phyloP scores from a whole-genome alignment of 2,797 vertebrate genomes.

The Takifugu ocellatus region DNA sequence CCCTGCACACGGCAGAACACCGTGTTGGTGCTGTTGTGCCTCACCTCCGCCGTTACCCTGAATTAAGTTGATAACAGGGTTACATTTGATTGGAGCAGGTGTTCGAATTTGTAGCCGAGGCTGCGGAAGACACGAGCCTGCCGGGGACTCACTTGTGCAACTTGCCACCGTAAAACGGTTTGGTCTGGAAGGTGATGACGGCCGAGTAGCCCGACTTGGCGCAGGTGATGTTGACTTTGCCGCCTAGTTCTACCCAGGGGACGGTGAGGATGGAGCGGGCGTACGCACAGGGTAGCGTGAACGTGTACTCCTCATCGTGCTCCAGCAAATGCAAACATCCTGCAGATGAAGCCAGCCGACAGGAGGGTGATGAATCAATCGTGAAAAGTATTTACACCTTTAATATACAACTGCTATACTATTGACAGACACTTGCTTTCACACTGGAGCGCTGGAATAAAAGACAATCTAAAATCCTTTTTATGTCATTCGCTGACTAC shows the following conservation, averaged over 20 bases:
- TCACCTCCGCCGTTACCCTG: slow-evolving; percentile 95
- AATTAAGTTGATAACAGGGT: background rate
- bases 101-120: background rate
- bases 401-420: no score
- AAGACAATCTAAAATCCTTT: no score
- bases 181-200: slow-evolving; percentile 96
- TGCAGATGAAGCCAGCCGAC: slow-evolving; percentile 34
- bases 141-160: slow-evolving; percentile 83
- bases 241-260: slow-evolving; percentile 97
- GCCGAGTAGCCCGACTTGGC: slow-evolving; percentile 92
- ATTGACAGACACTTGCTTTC: no score
- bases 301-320: slow-evolving; percentile 92
- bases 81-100: background rate
- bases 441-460: no score
- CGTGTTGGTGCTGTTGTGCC: slow-evolving; percentile 86
- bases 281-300: slow-evolving; percentile 93
- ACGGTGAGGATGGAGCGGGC: slow-evolving; percentile 98
- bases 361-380: no score
- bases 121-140: background rate
- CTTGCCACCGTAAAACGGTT: slow-evolving; percentile 97
- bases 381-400: no score
- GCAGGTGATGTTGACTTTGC: slow-evolving; percentile 93
- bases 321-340: slow-evolving; percentile 89
- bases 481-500: background rate
- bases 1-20: slow-evolving; percentile 95